phyloP scores from a whole-genome alignment of 1,140 invertebrate species.

The Drosophila nasuta region DNA sequence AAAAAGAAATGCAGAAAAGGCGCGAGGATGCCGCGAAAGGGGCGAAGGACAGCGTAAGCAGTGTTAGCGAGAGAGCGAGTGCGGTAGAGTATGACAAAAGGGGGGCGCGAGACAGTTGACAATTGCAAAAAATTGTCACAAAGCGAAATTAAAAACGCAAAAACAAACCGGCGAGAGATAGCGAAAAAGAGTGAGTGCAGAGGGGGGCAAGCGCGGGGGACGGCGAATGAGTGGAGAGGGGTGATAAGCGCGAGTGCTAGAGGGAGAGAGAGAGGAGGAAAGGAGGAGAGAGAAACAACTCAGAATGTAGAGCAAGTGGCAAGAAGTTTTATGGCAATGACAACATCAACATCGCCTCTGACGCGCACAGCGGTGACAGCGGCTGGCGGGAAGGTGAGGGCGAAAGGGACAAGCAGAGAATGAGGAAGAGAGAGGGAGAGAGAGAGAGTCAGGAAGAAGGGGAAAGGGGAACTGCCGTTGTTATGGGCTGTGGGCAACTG shows the following conservation, averaged over 20 bases:
- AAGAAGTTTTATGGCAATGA: slow-evolving; percentile 78
- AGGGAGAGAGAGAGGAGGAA: not conserved
- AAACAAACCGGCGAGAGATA: slow-evolving; percentile 57
- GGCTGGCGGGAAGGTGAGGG: slow-evolving; percentile 7
- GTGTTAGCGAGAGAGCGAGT: slow-evolving; percentile 25
- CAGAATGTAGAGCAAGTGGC: slow-evolving; percentile 77
- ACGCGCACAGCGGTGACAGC: not conserved
- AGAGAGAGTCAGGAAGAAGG: too few relatives aligned
- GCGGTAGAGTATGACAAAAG: not conserved
- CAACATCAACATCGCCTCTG: slow-evolving; percentile 42
- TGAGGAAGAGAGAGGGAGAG: not conserved
- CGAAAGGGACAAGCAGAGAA: slow-evolving; percentile 1
- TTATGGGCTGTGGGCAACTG: slow-evolving; percentile 46
- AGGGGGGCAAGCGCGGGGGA: not conserved
- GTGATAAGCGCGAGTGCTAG: not conserved
- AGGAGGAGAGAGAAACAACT: slow-evolving; percentile 9
- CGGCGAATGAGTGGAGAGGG: not conserved
- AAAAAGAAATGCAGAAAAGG: slow-evolving; percentile 60
- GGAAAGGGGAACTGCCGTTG: too few relatives aligned
- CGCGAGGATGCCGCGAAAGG: not conserved
- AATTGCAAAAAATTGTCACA: slow-evolving; percentile 72
- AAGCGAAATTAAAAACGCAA: slow-evolving; percentile 82
- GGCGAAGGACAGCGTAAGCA: slow-evolving; percentile 17
- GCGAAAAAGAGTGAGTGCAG: not conserved
- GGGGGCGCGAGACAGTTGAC: slow-evolving; percentile 58